phyloP scores from a whole-genome alignment of 2,113 vertebrate species.

The Sebastes schlegelii region DNA sequence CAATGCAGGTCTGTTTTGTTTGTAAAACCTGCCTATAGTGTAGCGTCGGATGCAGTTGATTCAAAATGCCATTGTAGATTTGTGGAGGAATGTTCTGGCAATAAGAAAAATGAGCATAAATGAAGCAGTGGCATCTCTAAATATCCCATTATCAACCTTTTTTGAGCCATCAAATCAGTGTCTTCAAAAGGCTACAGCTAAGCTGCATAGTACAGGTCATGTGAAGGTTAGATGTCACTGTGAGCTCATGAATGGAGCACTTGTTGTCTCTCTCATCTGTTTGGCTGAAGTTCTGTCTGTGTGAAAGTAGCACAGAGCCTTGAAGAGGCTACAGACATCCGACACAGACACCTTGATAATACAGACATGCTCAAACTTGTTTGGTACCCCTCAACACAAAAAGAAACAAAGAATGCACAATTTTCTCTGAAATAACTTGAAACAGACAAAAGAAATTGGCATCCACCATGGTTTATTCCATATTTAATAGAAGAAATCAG shows the following conservation, averaged over 20 bases:
- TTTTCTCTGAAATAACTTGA: background rate
- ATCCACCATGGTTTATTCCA: too few relatives aligned
- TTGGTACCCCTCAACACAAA: background rate
- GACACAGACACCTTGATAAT: slow-evolving; percentile 32
- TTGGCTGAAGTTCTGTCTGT: background rate
- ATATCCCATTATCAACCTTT: background rate
- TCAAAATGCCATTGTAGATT: background rate
- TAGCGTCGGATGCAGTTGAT: background rate
- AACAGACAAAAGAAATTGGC: background rate
- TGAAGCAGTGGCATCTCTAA: background rate
- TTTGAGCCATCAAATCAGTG: background rate
- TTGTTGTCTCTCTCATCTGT: slow-evolving; percentile 32
- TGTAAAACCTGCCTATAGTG: background rate
- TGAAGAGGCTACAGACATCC: slow-evolving; percentile 44
- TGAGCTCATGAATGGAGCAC: slow-evolving; percentile 19
- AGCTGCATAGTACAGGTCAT: background rate
- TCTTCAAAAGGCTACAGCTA: background rate
- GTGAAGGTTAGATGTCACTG: background rate
- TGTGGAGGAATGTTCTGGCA: background rate
- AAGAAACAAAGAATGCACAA: background rate
- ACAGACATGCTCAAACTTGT: background rate
- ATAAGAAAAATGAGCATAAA: background rate
- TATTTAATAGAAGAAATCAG: background rate
- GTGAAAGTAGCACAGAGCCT: slow-evolving; percentile 42
- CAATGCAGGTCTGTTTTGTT: background rate